Conservation (phyloP, 2,113 vertebrate species). For the Ia io region DNA sequence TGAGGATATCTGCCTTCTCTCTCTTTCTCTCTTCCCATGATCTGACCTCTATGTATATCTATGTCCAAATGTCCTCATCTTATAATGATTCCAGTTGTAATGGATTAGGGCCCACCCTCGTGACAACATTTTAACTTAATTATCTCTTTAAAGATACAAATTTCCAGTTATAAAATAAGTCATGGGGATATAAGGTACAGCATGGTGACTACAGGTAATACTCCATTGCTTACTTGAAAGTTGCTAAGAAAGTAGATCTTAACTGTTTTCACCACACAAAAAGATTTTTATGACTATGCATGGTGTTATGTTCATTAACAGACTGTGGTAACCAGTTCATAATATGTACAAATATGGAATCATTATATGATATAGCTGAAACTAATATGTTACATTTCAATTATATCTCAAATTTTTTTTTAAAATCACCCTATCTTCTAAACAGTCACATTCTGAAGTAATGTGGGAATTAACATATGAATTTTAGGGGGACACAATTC, state of each 20-base stretch:
- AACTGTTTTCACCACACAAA: neutral
- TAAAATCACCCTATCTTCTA: too few species aligned
- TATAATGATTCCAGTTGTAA: neutral
- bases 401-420: neutral
- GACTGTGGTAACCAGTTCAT: neutral
- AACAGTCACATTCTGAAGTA: neutral
- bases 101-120: neutral
- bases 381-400: neutral
- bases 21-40: neutral
- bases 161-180: neutral
- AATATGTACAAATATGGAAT: neutral
- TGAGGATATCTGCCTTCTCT: neutral
- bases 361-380: neutral
- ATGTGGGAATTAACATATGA: neutral
- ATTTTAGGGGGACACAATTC: neutral
- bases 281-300: neutral
- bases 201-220: neutral
- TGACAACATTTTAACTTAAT: neutral
- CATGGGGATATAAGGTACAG: neutral
- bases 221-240: neutral
- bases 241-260: neutral
- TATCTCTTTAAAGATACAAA: neutral
- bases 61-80: neutral
- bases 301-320: neutral
- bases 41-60: neutral